phyloP scores from a whole-genome alignment of 2,888 invertebrate genomes.

The Perizoma flavofasciatum region DNA sequence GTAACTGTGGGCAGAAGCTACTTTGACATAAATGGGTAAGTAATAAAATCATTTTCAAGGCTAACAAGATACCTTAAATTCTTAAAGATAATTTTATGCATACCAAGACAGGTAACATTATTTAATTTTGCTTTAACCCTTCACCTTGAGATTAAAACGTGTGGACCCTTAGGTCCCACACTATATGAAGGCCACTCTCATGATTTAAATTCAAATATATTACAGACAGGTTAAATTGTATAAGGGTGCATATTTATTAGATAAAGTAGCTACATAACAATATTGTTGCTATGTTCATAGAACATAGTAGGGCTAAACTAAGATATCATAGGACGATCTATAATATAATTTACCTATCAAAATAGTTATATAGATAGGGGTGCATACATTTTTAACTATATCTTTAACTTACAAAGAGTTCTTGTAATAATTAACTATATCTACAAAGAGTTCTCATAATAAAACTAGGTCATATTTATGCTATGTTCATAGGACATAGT shows the following conservation, averaged over 20 bases:
- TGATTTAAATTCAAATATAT: not conserved
- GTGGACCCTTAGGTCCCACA: not conserved
- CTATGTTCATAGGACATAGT: not conserved
- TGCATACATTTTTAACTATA: not conserved
- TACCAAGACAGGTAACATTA: not conserved
- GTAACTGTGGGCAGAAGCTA: no score
- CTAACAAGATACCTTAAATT: not conserved
- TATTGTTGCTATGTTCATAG: no score
- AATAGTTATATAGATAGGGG: not conserved
- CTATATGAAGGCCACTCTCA: not conserved
- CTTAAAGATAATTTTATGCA: not conserved
- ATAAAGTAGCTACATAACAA: no score
- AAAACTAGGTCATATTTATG: no score
- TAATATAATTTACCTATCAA: not conserved
- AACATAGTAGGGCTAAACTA: not conserved
- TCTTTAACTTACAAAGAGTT: no score
- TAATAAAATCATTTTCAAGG: not conserved
- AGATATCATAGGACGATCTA: not conserved
- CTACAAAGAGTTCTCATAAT: no score
- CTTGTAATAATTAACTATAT: no score
- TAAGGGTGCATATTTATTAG: no score
- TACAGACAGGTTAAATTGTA: no score
- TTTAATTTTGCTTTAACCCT: not conserved
- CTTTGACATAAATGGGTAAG: no score
- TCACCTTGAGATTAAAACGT: not conserved